Conservation (phyloP, 2,888 invertebrate genomes). For the Salticus scenicus region DNA sequence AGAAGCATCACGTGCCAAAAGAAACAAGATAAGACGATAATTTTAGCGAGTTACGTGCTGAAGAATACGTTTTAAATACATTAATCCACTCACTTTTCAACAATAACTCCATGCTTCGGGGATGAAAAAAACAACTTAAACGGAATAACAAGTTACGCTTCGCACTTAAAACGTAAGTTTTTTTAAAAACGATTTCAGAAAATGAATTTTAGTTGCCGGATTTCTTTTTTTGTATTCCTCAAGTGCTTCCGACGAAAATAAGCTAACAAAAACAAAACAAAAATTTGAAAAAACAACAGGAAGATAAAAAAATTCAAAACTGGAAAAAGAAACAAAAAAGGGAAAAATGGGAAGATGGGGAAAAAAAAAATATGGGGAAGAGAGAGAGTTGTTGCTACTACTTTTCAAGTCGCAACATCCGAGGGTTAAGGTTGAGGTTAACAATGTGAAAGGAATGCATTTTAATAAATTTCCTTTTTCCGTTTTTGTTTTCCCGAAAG, state of each 20-base stretch:
- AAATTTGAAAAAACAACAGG: conserved; percentile 14
- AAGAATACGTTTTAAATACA: conserved; percentile 3
- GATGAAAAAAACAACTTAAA: background rate
- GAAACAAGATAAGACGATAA: background rate
- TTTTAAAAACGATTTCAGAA: background rate
- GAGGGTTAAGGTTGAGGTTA: conserved; percentile 55
- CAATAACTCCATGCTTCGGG: background rate
- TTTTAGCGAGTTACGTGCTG: background rate
- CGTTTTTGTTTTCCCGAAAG: conserved; percentile 4
- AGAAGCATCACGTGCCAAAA: background rate
- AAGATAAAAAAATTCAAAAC: conserved; percentile 5
- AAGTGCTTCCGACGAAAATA: conserved; percentile 18
- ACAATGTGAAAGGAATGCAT: conserved; percentile 50
- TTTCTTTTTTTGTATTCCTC: conserved; percentile 1
- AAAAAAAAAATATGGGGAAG: conserved; percentile 19
- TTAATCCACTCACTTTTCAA: conserved; percentile 1
- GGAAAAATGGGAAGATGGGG: background rate
- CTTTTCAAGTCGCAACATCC: conserved; percentile 52
- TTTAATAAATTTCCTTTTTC: conserved; percentile 55
- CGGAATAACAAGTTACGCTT: conserved; percentile 13
- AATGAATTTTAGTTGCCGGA: conserved; percentile 7
- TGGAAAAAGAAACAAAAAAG: conserved; percentile 10
- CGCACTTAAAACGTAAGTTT: conserved; percentile 3
- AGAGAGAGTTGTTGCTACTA: conserved; percentile 34
- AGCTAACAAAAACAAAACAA: conserved; percentile 7